phyloP scores from a whole-genome alignment of 2,113 vertebrate species.

The Pitta sordida region DNA sequence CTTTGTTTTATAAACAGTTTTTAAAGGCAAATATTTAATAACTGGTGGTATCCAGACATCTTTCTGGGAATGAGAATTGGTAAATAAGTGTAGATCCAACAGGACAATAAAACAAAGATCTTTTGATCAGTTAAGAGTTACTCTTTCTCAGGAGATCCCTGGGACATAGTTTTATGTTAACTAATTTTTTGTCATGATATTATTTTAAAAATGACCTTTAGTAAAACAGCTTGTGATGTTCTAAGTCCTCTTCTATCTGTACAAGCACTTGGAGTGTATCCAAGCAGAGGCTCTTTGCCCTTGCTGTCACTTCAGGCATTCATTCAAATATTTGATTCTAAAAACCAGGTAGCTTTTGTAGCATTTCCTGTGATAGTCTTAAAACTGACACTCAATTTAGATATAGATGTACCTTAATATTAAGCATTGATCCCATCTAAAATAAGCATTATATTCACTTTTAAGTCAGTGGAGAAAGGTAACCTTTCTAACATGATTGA shows the following conservation, averaged over 20 bases:
- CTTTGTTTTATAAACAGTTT: not conserved
- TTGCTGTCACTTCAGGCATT: not conserved
- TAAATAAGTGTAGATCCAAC: not conserved
- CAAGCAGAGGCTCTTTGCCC: not conserved
- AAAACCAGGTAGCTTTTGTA: not conserved
- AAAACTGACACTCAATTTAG: not conserved
- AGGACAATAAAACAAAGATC: not conserved
- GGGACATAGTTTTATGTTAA: not conserved
- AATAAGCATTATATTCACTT: not conserved
- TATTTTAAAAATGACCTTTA: not conserved
- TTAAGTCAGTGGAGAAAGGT: not conserved
- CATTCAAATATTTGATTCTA: not conserved
- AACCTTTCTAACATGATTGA: not conserved
- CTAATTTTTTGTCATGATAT: not conserved
- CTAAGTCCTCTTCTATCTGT: not conserved
- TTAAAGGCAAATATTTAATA: not conserved
- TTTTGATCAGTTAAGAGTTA: not conserved
- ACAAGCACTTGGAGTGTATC: not conserved
- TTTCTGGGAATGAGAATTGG: not conserved
- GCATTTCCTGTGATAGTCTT: not conserved
- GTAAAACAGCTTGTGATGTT: not conserved
- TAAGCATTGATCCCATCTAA: not conserved
- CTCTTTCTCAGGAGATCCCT: not conserved
- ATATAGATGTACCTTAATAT: not conserved
- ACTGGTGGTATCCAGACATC: not conserved